Evolutionary conservation across 53 echinoderm and acorn worm species (phyloP).

Genomic region (Paracentrotus lividus): DNA sequence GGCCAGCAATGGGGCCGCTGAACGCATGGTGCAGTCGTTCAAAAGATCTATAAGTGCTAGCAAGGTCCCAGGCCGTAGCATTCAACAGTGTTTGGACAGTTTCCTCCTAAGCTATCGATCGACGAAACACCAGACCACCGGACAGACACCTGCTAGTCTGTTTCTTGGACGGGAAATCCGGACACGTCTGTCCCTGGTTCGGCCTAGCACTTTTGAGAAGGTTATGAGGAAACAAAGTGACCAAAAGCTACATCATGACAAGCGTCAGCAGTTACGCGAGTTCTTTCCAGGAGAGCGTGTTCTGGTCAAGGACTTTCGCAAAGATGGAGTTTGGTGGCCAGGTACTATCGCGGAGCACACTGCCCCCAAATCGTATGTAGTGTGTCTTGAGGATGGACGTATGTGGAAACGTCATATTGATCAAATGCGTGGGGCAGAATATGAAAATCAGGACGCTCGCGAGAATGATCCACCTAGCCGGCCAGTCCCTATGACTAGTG

Average conservation of each 20-base stretch:
- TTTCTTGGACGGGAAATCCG: slow-evolving; percentile 66
- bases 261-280: not conserved
- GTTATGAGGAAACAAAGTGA: not conserved
- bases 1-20: slow-evolving; percentile 76
- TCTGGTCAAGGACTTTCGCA: not conserved
- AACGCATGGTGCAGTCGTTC: slow-evolving; percentile 67
- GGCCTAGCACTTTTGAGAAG: slow-evolving; percentile 6
- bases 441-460: no score
- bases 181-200: slow-evolving; percentile 51
- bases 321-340: not conserved
- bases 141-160: slow-evolving; percentile 41
- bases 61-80: not conserved
- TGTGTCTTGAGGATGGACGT: not conserved
- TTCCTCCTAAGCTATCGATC: slow-evolving; percentile 59
- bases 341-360: not conserved
- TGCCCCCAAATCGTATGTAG: not conserved
- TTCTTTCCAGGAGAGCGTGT: not conserved
- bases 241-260: not conserved
- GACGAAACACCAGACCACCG: slow-evolving; percentile 60
- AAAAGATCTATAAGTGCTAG: slow-evolving; percentile 1
- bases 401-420: not conserved
- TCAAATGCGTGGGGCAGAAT: not conserved
- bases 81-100: slow-evolving; percentile 46
- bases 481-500: no score
- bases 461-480: no score